phyloP scores from a whole-genome alignment of 1,140 invertebrate genomes.

The Drosophila subobscura region DNA sequence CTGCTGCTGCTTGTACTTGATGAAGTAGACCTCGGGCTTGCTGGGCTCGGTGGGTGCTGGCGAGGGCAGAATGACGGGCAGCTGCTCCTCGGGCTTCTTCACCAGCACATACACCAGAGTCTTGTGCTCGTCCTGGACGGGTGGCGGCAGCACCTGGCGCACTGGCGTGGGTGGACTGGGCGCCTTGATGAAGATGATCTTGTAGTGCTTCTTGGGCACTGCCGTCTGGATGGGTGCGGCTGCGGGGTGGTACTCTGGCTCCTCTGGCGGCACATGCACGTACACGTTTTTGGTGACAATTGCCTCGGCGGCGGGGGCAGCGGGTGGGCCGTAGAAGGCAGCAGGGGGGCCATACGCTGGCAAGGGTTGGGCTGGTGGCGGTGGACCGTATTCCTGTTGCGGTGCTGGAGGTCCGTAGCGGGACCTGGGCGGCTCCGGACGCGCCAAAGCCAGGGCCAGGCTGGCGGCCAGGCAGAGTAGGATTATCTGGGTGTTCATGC shows the following conservation, averaged over 20 bases:
- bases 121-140: constrained; percentile 90
- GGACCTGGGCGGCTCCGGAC: constrained; percentile 73
- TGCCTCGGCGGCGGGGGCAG: constrained; percentile 51
- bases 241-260: constrained; percentile 84
- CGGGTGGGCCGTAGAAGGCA: constrained; percentile 77
- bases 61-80: constrained; percentile 83
- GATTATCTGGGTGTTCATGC: constrained; percentile 52
- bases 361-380: constrained; percentile 69
- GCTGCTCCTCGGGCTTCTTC: constrained; percentile 87
- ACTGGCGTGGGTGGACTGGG: constrained; percentile 89
- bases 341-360: constrained; percentile 76
- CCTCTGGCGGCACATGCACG: constrained; percentile 90
- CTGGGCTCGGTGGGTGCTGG: constrained; percentile 84
- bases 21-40: constrained; percentile 87
- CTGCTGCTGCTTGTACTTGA: constrained; percentile 85
- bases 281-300: constrained; percentile 90
- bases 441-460: constrained; percentile 65
- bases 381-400: constrained; percentile 79
- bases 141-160: constrained; percentile 84
- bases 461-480: constrained; percentile 52
- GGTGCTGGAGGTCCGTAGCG: constrained; percentile 76
- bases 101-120: constrained; percentile 93
- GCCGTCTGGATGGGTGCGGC: constrained; percentile 73
- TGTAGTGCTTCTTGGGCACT: constrained; percentile 91
- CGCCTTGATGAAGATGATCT: constrained; percentile 94